Evolutionary conservation across 2,113 vertebrate species (phyloP).

Genomic region (Dicentrarchus labrax): DNA sequence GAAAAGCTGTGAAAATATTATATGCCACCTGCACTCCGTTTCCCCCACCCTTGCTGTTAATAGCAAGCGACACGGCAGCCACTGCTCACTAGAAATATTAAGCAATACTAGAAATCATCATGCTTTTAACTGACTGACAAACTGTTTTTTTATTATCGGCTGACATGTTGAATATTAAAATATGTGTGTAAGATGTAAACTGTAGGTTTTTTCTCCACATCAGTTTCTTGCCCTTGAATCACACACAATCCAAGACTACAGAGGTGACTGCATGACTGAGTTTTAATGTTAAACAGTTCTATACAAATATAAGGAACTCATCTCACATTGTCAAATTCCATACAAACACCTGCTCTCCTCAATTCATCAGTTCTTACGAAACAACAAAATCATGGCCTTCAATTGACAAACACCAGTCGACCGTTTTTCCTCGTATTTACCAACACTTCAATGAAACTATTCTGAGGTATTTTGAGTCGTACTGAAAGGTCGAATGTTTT

Average conservation of each 20-base stretch:
- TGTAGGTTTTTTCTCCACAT: no score
- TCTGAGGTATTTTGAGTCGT: slow-evolving; percentile 67
- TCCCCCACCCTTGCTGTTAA: not conserved
- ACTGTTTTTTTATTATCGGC: not conserved
- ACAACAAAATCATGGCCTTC: not conserved
- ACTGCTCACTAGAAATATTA: not conserved
- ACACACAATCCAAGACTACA: slow-evolving; percentile 22
- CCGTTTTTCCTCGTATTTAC: not conserved
- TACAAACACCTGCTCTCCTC: slow-evolving; percentile 22
- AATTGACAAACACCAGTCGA: not conserved
- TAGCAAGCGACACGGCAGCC: not conserved
- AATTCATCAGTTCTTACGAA: not conserved
- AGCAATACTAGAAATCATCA: no score
- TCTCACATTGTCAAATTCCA: slow-evolving; percentile 42
- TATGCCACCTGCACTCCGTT: not conserved
- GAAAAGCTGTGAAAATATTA: not conserved
- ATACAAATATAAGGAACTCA: slow-evolving; percentile 72
- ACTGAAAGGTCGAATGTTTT: slow-evolving; percentile 21
- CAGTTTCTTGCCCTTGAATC: not conserved
- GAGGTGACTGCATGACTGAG: slow-evolving; percentile 27
- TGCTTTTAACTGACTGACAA: not conserved
- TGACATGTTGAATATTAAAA: not conserved
- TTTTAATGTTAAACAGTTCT: slow-evolving; percentile 73
- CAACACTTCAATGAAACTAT: slow-evolving; percentile 1
- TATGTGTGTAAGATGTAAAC: not conserved